phyloP scores from a whole-genome alignment of 1,140 invertebrate species.

The Probaryconus sp. region DNA sequence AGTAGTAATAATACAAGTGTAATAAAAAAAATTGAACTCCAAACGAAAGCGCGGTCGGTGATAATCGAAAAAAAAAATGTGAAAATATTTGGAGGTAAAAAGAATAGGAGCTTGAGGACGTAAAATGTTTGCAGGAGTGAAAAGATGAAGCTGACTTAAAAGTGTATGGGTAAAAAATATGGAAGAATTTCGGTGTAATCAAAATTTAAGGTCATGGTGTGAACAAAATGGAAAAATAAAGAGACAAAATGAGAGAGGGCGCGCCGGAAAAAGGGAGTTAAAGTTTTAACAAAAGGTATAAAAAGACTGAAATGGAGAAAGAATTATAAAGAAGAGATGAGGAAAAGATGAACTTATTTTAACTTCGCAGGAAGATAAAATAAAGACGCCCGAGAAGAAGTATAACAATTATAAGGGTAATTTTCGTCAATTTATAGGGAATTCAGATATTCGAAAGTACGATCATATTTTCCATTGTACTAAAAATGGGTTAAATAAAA shows the following conservation, averaged over 20 bases:
- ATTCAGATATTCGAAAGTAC: no score
- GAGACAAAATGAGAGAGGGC: constrained; percentile 4
- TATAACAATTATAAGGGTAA: no score
- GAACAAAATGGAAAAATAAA: constrained; percentile 17
- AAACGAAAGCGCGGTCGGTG: no score
- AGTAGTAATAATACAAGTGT: no score
- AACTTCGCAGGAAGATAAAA: not conserved
- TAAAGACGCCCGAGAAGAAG: not conserved
- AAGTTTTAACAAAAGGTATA: not conserved
- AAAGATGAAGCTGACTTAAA: no score
- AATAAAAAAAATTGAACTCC: no score
- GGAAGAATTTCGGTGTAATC: constrained; percentile 7
- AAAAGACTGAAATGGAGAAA: constrained; percentile 1
- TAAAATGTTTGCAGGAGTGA: no score
- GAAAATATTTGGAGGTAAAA: not conserved
- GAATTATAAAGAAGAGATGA: constrained; percentile 9
- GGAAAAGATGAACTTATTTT: constrained; percentile 11
- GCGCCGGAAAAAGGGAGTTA: not conserved
- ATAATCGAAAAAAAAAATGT: no score
- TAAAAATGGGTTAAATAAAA: no score
- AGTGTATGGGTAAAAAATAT: not conserved
- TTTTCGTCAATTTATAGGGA: no score
- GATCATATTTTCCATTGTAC: no score
- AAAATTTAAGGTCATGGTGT: constrained; percentile 6
- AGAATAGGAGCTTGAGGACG: not conserved